These are phyloP conservation scores for Pinctada fucata DNA, from an alignment of 2,888 invertebrate species.

Conservation along the genomic window DNA sequence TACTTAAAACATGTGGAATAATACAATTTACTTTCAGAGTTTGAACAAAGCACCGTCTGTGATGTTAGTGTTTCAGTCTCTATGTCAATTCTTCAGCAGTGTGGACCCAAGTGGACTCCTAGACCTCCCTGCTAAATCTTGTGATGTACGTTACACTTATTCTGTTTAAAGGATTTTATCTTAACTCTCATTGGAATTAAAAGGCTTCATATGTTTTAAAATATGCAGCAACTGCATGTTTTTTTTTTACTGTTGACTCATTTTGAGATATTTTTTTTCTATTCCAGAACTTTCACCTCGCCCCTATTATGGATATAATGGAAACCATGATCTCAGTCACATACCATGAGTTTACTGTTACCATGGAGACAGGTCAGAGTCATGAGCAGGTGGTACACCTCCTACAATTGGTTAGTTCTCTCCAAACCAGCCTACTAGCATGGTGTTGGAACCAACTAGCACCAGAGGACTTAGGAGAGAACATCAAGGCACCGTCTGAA, in stretches of 20 bases:
- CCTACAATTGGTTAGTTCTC: constrained; percentile 71
- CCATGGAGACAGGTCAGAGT: constrained; percentile 53
- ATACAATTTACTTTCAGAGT: constrained; percentile 52
- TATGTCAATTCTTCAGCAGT: constrained; percentile 76
- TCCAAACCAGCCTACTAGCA: constrained; percentile 72
- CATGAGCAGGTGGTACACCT: constrained; percentile 70
- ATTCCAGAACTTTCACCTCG: constrained; percentile 65
- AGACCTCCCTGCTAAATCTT: constrained; percentile 66
- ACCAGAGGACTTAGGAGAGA: constrained; percentile 42
- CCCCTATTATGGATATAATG: constrained; percentile 71
- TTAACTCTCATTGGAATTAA: too few species aligned
- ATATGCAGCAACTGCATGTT: too few species aligned
- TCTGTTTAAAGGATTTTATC: not conserved
- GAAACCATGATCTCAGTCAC: constrained; percentile 73
- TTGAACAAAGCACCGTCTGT: constrained; percentile 70
- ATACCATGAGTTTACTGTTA: constrained; percentile 65
- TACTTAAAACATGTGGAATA: not conserved
- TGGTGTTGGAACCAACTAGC: constrained; percentile 72
- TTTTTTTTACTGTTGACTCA: not conserved
- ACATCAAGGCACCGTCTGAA: not conserved
- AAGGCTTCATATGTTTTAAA: too few species aligned
- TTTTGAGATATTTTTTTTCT: not conserved
- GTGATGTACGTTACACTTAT: constrained; percentile 52
- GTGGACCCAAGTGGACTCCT: constrained; percentile 74
- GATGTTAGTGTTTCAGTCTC: constrained; percentile 74